phyloP scores from a whole-genome alignment of 2,113 vertebrate genomes.

The Callaeas wilsoni region DNA sequence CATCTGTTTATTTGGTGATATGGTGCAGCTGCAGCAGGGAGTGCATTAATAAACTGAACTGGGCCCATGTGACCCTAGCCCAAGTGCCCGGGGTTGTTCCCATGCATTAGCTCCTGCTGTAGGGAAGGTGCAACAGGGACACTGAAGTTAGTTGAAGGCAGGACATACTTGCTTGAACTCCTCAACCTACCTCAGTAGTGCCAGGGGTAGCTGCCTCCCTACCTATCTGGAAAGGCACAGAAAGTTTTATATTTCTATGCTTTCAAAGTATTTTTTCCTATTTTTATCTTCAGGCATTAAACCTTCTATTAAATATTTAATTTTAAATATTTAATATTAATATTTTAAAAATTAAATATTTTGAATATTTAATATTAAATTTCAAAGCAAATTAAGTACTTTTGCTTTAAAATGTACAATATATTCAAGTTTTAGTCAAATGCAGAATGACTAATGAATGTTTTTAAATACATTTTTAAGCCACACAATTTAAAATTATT shows the following conservation, averaged over 20 bases:
- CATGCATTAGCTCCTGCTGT: neutral
- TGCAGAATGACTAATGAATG: neutral
- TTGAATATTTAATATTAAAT: too few relatives aligned
- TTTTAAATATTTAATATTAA: too few relatives aligned
- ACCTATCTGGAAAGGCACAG: neutral
- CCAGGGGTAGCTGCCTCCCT: neutral
- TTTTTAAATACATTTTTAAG: neutral
- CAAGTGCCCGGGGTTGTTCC: neutral
- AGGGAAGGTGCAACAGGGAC: neutral
- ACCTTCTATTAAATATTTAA: neutral
- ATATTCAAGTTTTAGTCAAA: neutral
- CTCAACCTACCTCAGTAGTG: neutral
- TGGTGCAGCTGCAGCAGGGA: rapidly evolving
- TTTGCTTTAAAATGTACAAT: neutral
- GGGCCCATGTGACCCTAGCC: rapidly evolving
- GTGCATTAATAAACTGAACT: neutral
- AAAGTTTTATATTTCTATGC: neutral
- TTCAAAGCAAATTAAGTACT: neutral
- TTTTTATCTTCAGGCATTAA: neutral
- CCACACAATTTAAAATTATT: neutral
- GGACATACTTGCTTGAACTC: neutral
- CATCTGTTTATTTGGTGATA: neutral
- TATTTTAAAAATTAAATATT: too few relatives aligned
- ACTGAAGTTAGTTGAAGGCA: neutral
- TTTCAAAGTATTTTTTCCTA: neutral